Evolutionary conservation across 1,140 invertebrate species (phyloP), one percentile per base, ranked within the genome.

Genomic region (Cepaea nemoralis): DNA sequence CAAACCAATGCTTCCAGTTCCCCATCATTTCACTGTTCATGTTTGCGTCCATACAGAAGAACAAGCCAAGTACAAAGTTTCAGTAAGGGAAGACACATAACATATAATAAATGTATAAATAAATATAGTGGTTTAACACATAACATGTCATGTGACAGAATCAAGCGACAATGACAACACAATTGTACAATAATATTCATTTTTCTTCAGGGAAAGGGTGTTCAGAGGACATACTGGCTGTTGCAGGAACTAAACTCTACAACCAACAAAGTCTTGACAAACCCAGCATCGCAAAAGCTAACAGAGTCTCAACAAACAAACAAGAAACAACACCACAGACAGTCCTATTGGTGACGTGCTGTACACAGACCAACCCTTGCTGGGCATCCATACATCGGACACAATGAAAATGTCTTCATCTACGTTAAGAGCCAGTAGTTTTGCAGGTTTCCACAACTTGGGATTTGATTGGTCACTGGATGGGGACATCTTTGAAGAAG

Each of bases 161-260:
- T n/a, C n/a, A n/a, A n/a, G n/a, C n/a, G n/a, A n/a, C n/a, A n/a
- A n/a, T n/a, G n/a, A n/a, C n/a, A n/a, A n/a, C n/a, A n/a, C n/a
- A n/a, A n/a, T n/a, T n/a, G n/a, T n/a, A n/a, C n/a, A n/a, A n/a
- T n/a, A n/a, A n/a, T n/a, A n/a, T 67, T 31, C 63, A 31, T 39
- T 71, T 71, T 35, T 63, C 22, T 69, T 8, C 84, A 97, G 91
- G 96, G 96, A 2, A 96, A 97, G 89, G 96, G 96, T 0, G 93
- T 93, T 48, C 94, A 97, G 78, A 95, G 94, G 2, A 97, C 97
- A 0, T 96, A 95, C 89, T 98, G 97, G 97, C 92, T 98, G 8
- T 91, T 94, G 16, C 95, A 95, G 22, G 90, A 91, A 77, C 35
- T 79, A 27, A 10, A 27, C 71, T n/a, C 69, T 31, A 42, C 22